Conservation (phyloP, 2,888 invertebrate genomes). For the Octonoba sinensis region DNA sequence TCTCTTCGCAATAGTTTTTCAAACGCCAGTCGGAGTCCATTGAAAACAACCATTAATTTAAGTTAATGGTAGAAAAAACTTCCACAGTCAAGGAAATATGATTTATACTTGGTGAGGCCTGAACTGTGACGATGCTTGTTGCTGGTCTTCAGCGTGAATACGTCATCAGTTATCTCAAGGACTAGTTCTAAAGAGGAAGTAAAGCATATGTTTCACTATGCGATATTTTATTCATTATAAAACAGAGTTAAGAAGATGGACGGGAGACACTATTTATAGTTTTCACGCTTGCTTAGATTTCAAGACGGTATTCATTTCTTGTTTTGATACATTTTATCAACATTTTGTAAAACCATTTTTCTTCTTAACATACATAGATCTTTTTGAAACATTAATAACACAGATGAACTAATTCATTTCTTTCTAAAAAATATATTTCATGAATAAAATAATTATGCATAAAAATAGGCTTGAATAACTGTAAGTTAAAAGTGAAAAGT, state of each 20-base stretch:
- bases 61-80: neutral
- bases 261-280: neutral
- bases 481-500: too few species aligned
- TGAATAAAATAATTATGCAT: too few species aligned
- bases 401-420: too few species aligned
- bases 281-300: neutral
- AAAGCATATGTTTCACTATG: constrained; percentile 3
- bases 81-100: constrained; percentile 1
- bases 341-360: too few species aligned
- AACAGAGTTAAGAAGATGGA: too few species aligned
- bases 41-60: constrained; percentile 8
- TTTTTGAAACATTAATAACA: too few species aligned
- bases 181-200: constrained; percentile 20
- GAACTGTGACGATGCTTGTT: constrained; percentile 4
- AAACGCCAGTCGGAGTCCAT: neutral
- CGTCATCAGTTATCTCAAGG: constrained; percentile 16
- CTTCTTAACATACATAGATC: too few species aligned
- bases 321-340: too few species aligned
- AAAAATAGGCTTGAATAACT: too few species aligned
- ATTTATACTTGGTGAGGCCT: neutral
- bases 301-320: too few species aligned
- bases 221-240: neutral
- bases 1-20: neutral
- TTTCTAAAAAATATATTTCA: too few species aligned
- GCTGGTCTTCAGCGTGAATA: neutral